A percentile compares a stretch with the other conserved stretches of the same genome.
Evolutionary conservation across 2,797 vertebrate genomes (phyloP).

Genomic region (Cossypha dichroa): DNA sequence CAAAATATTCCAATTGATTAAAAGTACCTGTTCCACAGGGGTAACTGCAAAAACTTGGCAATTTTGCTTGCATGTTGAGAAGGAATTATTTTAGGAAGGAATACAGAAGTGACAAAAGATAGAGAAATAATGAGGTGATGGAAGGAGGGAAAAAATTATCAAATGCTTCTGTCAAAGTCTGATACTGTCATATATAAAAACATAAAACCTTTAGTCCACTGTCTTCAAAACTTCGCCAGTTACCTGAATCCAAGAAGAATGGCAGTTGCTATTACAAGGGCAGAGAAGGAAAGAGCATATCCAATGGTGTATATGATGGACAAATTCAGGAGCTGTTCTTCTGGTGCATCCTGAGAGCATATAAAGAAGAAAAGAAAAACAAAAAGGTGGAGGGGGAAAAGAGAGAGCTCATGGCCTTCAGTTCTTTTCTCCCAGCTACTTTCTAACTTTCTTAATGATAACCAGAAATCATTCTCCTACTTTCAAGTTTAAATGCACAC

Average conservation of each 20-base stretch:
- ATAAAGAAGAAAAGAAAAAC: neutral
- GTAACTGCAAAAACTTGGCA: neutral
- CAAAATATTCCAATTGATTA: neutral
- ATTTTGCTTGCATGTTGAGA: neutral
- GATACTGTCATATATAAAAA: neutral
- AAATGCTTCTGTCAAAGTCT: neutral
- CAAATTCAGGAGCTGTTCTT: conserved; percentile 77
- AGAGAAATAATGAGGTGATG: neutral
- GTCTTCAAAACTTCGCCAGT: neutral
- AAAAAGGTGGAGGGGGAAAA: neutral
- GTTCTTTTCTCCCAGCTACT: neutral
- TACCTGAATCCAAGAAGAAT: conserved; percentile 85
- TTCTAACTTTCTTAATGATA: neutral
- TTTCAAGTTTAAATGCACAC: neutral
- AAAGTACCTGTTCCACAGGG: neutral
- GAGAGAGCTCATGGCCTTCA: neutral
- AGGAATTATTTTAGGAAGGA: neutral
- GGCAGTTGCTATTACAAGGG: conserved; percentile 78
- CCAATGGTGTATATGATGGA: conserved; percentile 82
- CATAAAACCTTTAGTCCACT: neutral
- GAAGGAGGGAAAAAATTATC: neutral
- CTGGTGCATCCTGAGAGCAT: conserved; percentile 69
- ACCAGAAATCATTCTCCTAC: neutral
- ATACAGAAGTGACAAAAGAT: neutral
- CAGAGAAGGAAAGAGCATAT: conserved; percentile 81